Percentiles rank a stretch among this genome's conserved stretches.
Conservation (phyloP, 2,888 invertebrate genomes). For the Prosapia bicincta region DNA sequence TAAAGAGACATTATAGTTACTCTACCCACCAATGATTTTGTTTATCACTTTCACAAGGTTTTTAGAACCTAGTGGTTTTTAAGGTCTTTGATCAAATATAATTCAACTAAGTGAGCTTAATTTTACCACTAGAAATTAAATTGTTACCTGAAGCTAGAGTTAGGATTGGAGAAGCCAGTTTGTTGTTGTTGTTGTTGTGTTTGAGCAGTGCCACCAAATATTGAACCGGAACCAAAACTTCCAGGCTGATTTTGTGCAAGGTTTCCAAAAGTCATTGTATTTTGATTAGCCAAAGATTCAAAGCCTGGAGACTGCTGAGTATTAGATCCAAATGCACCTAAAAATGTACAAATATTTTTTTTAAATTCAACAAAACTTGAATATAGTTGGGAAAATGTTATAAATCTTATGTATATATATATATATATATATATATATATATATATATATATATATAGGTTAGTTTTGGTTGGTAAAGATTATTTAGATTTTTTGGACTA, state of each 20-base stretch:
- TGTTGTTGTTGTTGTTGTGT: neutral
- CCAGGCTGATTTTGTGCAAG: slow-evolving; percentile 34
- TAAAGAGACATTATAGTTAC: too few species aligned
- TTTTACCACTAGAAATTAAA: too few species aligned
- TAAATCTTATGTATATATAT: too few species aligned
- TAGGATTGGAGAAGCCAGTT: slow-evolving; percentile 27
- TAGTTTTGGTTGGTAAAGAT: too few species aligned
- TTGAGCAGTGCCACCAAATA: slow-evolving; percentile 4
- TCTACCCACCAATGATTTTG: too few species aligned
- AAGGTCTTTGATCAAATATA: neutral
- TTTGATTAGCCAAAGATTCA: slow-evolving; percentile 60
- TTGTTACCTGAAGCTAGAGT: slow-evolving; percentile 17
- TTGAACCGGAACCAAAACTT: slow-evolving; percentile 5
- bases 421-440: too few species aligned
- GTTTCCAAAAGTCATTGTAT: slow-evolving; percentile 46
- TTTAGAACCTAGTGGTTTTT: neutral
- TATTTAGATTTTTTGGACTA: too few species aligned
- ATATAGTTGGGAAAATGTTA: too few species aligned
- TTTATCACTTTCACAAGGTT: too few species aligned
- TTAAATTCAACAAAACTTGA: too few species aligned
- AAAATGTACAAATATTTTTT: too few species aligned
- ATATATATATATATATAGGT: too few species aligned
- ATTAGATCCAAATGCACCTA: slow-evolving; percentile 38
- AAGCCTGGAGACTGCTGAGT: slow-evolving; percentile 57
- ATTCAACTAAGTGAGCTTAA: neutral